Evolutionary conservation across 2,797 vertebrate species (phyloP), one percentile per base, ranked within the genome.

Genomic region (Pipistrellus kuhlii): DNA sequence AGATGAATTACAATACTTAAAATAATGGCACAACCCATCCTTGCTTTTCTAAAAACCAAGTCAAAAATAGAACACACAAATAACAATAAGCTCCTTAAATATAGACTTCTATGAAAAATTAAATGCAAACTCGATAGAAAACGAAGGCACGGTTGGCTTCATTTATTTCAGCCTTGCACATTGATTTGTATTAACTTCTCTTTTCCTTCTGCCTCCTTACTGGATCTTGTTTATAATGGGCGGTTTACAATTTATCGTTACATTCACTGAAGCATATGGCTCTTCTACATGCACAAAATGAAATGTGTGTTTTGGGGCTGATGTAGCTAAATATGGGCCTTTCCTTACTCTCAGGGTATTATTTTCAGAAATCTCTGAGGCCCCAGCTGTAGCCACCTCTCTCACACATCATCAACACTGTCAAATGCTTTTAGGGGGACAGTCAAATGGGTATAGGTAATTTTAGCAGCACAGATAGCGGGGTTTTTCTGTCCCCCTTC

Each of bases 181-280:
- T 82, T 88, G 69, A 81, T 93, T 93, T 90, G 32, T 78, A 85
- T 88, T 88, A 85, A 88, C 25, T 91, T 90, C 17, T 44, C 10
- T 4, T 64, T 89, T 85, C n/a, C 46, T 85, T 27, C 53, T 53
- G 27, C 57, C 35, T 92, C 51, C 59, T 83, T 30, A 35, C 21
- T 55, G 27, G 14, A 20, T 4, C 82, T 90, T 82, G 57, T 95
- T 95, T 95, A 68, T 75, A 59, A 59, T 92, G 84, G 72, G 23
- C 88, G 91, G 78, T 88, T 95, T 96, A 53, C 82, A 94, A 92
- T 85, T 95, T 82, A 90, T 94, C 94, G 76, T 91, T 94, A 72
- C 20, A 57, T 81, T 88, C 94, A 95, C 69, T 92, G 91, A 95
- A 94, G 93, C 91, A 95, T 88, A 93, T 93, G 88, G 41, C 25